phyloP scores from a whole-genome alignment of 2,797 vertebrate species.

The Astyanax mexicanus region DNA sequence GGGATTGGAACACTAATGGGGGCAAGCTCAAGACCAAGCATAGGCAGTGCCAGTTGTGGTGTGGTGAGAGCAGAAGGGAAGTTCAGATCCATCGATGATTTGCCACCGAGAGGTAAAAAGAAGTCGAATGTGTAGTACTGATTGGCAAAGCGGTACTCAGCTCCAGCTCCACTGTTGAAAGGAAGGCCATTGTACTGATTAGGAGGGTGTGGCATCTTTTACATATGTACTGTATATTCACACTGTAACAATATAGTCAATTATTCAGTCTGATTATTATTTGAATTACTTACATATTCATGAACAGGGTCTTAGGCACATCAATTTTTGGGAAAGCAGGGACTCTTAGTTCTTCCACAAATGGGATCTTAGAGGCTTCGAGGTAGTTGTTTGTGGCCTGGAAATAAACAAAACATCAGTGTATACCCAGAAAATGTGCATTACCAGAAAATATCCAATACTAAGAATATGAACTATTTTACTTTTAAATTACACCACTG shows the following conservation, averaged over 20 bases:
- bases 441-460: neutral
- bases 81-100: conserved; percentile 81
- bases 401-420: conserved; percentile 2
- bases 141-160: conserved; percentile 83
- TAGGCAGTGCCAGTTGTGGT: conserved; percentile 78
- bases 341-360: conserved; percentile 80
- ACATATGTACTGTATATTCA: too few species aligned
- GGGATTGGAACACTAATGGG: conserved; percentile 82
- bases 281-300: conserved; percentile 82
- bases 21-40: conserved; percentile 80
- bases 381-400: conserved; percentile 87
- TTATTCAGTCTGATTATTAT: neutral
- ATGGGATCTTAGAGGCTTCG: conserved; percentile 79
- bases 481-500: neutral
- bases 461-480: neutral
- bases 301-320: conserved; percentile 87
- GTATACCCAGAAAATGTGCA: neutral
- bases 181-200: neutral
- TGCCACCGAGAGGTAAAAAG: conserved; percentile 89
- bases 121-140: conserved; percentile 78
- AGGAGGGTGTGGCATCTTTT: too few species aligned
- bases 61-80: conserved; percentile 79
- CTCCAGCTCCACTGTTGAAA: conserved; percentile 81
- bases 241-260: neutral
- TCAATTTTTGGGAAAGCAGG: conserved; percentile 81